Evolutionary conservation across 1,140 invertebrate genomes (phyloP).

Genomic region (Frieseomelitta varia): DNA sequence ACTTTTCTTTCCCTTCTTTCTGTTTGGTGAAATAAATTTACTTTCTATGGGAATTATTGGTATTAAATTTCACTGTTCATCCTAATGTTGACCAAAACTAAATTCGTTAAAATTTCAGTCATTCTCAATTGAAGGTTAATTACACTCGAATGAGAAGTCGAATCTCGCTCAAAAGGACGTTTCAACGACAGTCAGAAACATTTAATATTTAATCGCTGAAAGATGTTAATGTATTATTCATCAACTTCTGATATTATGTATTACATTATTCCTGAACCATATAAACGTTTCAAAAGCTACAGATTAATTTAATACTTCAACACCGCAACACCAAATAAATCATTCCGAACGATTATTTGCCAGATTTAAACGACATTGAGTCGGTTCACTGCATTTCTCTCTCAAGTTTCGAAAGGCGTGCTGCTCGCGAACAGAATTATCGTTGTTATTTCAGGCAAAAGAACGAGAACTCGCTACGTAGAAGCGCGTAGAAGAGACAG

Average conservation of each 20-base stretch:
- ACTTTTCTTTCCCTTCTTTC: too few relatives aligned
- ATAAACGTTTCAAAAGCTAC: background rate
- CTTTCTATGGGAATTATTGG: background rate
- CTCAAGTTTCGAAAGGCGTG: background rate
- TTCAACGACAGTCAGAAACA: too few relatives aligned
- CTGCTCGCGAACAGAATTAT: background rate
- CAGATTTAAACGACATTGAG: background rate
- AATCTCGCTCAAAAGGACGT: too few relatives aligned
- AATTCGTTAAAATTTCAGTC: too few relatives aligned
- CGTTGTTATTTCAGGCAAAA: background rate
- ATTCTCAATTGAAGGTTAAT: too few relatives aligned
- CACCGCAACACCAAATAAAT: background rate
- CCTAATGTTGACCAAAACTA: too few relatives aligned
- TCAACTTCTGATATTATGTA: too few relatives aligned
- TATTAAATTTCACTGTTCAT: too few relatives aligned
- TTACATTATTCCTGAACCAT: background rate
- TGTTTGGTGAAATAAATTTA: background rate
- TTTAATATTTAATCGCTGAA: too few relatives aligned
- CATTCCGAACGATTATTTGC: background rate
- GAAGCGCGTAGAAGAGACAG: background rate
- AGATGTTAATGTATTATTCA: too few relatives aligned
- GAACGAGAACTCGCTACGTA: background rate
- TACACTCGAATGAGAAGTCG: too few relatives aligned
- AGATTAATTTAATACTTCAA: background rate
- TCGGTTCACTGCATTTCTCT: background rate